Conservation (phyloP, 2,888 invertebrate genomes). For the Conops quadrifasciatus region DNA sequence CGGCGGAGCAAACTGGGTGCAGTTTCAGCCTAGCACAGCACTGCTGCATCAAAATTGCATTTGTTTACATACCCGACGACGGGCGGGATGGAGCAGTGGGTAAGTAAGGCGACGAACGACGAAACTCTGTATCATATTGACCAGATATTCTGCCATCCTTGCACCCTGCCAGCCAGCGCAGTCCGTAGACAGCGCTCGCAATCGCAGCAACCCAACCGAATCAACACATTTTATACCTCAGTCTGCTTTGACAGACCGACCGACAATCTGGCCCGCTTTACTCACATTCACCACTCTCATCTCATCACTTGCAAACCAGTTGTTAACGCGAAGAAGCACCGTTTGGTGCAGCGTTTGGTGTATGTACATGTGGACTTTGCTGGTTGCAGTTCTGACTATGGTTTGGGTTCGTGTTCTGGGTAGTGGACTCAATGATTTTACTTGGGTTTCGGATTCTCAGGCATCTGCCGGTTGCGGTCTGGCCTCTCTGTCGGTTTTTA, state of each 20-base stretch:
- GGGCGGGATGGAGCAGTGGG: neutral
- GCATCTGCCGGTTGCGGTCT: too few species aligned
- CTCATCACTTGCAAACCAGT: too few species aligned
- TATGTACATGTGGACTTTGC: neutral
- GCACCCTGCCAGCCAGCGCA: neutral
- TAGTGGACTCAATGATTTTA: neutral
- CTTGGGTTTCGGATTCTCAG: neutral
- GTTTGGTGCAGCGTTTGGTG: neutral
- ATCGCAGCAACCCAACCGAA: too few species aligned
- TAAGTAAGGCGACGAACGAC: neutral
- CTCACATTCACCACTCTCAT: too few species aligned
- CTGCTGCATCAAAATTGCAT: constrained; percentile 22
- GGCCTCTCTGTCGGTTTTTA: too few species aligned
- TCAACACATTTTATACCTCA: too few species aligned
- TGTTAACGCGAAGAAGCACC: too few species aligned
- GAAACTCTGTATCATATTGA: neutral
- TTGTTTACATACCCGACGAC: neutral
- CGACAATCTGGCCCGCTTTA: neutral
- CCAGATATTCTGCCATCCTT: neutral
- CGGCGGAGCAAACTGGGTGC: neutral
- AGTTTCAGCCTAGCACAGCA: constrained; percentile 21
- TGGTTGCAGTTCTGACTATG: neutral
- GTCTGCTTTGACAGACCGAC: too few species aligned
- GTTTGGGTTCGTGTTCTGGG: constrained; percentile 21
- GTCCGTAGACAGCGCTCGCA: too few species aligned